These are phyloP conservation scores for Siniperca knerii DNA, from an alignment of 2,113 vertebrate species.

Conservation along the genomic window DNA sequence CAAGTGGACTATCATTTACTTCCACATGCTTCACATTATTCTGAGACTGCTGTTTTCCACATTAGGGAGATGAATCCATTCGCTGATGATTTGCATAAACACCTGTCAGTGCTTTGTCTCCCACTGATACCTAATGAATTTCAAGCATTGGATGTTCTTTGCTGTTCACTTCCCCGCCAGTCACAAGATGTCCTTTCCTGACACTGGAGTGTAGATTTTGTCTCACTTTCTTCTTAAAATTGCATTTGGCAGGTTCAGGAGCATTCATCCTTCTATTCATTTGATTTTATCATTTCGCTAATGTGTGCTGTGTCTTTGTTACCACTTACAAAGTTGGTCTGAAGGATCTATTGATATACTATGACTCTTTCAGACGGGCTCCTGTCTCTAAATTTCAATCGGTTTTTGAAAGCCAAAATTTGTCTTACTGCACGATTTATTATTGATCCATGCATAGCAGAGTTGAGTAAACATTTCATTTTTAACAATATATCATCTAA, in stretches of 20 bases:
- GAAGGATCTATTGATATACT: conserved; percentile 38
- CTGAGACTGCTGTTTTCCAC: conserved; percentile 72
- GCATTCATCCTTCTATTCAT: conserved; percentile 10
- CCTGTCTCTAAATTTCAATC: conserved; percentile 5
- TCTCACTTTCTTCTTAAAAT: conserved; percentile 46
- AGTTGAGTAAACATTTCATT: conserved; percentile 35
- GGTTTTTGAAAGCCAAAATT: conserved; percentile 1
- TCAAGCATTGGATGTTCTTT: conserved; percentile 71
- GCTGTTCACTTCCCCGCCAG: conserved; percentile 59
- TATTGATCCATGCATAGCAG: not conserved
- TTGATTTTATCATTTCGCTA: conserved; percentile 32
- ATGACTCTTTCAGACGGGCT: not conserved
- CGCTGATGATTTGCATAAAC: conserved; percentile 82
- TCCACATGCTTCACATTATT: conserved; percentile 63
- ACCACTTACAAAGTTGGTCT: conserved; percentile 28
- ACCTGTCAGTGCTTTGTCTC: conserved; percentile 84
- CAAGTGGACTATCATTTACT: conserved; percentile 72
- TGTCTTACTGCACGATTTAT: not conserved
- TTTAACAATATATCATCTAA: not conserved
- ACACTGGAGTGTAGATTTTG: conserved; percentile 34
- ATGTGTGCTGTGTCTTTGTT: conserved; percentile 11
- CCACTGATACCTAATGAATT: conserved; percentile 81
- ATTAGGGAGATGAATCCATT: conserved; percentile 79
- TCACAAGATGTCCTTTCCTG: conserved; percentile 50
- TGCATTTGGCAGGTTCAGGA: conserved; percentile 21